These are phyloP conservation scores for Aeoliscus strigatus DNA, from an alignment of 2,797 vertebrate species.

Conservation along the genomic window DNA sequence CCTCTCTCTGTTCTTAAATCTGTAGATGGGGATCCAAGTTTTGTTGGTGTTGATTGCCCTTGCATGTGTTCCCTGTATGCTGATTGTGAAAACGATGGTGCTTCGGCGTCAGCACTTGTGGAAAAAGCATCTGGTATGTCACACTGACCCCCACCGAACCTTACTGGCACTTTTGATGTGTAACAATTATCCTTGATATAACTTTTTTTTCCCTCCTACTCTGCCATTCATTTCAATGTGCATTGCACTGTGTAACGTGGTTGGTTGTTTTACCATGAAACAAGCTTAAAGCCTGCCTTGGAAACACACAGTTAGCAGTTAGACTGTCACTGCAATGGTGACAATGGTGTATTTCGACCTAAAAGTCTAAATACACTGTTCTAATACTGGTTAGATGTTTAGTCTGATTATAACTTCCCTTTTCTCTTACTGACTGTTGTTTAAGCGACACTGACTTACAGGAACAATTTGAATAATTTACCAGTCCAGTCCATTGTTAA, in stretches of 20 bases:
- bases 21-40: slow-evolving; percentile 88
- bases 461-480: no score
- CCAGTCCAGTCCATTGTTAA: no score
- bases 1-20: slow-evolving; percentile 61
- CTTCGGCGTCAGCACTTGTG: slow-evolving; percentile 91
- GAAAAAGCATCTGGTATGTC: slow-evolving; percentile 93
- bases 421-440: no score
- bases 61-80: slow-evolving; percentile 96
- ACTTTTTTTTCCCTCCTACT: slow-evolving; percentile 51
- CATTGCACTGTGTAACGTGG: slow-evolving; percentile 49
- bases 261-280: slow-evolving; percentile 61
- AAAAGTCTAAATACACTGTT: no score
- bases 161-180: slow-evolving; percentile 19
- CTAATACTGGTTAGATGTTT: no score
- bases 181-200: slow-evolving; percentile 41
- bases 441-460: no score
- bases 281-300: slow-evolving; percentile 67
- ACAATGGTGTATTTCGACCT: no score
- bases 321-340: no score
- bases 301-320: no score
- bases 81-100: slow-evolving; percentile 92
- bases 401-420: no score
- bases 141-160: slow-evolving; percentile 30
- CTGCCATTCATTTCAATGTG: slow-evolving; percentile 56
- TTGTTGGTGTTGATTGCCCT: slow-evolving; percentile 93